phyloP scores from a whole-genome alignment of 2,888 invertebrate genomes.

The Apomyelois bistriatella region DNA sequence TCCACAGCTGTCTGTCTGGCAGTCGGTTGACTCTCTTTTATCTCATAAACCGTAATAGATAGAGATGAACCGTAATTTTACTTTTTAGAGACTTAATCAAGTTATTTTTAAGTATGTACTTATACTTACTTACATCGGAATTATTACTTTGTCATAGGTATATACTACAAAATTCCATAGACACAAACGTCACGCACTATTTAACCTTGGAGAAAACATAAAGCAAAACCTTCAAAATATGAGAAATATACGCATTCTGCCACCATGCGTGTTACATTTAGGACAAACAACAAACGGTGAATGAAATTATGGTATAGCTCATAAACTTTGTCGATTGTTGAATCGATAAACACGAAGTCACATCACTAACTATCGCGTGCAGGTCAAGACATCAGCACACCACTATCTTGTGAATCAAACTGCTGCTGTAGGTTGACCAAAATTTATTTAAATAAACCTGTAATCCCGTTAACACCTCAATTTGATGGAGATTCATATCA shows the following conservation, averaged over 20 bases:
- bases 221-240: constrained; percentile 20
- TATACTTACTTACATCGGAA: too few relatives aligned
- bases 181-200: not conserved
- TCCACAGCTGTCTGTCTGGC: too few relatives aligned
- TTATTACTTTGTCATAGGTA: too few relatives aligned
- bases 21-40: too few relatives aligned
- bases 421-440: constrained; percentile 34
- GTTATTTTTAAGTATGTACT: too few relatives aligned
- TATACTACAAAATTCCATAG: too few relatives aligned
- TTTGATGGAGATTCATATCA: too few relatives aligned
- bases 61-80: too few relatives aligned
- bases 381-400: constrained; percentile 44
- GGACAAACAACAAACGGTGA: constrained; percentile 28
- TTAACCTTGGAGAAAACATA: constrained; percentile 9
- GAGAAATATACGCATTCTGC: constrained; percentile 25
- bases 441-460: not conserved
- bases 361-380: constrained; percentile 75
- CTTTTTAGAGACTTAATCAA: too few relatives aligned
- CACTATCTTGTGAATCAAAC: constrained; percentile 56
- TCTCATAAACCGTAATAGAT: too few relatives aligned
- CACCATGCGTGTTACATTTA: constrained; percentile 12
- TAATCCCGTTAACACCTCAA: too few relatives aligned
- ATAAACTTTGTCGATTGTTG: constrained; percentile 38
- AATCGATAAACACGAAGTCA: constrained; percentile 51
- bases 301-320: constrained; percentile 26